Base-by-base conservation (phyloP, 2,888 invertebrate genomes). In the Parasteatoda lunata region DNA sequence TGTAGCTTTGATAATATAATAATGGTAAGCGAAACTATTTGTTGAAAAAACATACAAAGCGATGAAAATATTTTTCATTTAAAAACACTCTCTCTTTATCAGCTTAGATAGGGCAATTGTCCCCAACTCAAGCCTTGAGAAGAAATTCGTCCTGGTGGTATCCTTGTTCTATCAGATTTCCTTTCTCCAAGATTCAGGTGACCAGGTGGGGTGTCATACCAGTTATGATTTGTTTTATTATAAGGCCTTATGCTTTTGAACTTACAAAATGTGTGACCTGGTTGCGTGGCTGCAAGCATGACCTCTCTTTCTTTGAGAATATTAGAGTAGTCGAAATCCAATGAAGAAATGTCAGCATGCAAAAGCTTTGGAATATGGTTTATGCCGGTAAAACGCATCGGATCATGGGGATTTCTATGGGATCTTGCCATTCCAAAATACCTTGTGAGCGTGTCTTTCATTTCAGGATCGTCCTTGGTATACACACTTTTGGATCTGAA, bases 361-460 rank as follows among this genome's bases (percentile, higher is more conserved):
- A 85, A 65, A 48, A 54, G 80, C 9, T 6, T 15, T 45, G 85
- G 85, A 15, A 80, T 76, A 65, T 80, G 79, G 48, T 85, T 85
- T 47, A 85, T 76, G 11, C 85, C 85, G 8, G 85, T 80, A 66
- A 85, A 85, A 11, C 85, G 49, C 6, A 64, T 47, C 9, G 84
- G 84, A 70, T 85, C 85, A 52, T 85, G 85, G 15, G 76, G 65
- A 51, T 76, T 72, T 5, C 76, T 69, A n/a, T 52, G 9, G 7
- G 79, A 79, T 76, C 85, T 59, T 13, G 69, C 70, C 0, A 79
- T 49, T 48, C 85, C 85, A 30, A 85, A 85, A 59, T 85, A 85
- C 3, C 79, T 79, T 3, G 85, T 85, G 3, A 85, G 9, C 11
- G 64, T 70, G 48, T 85, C 85, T 0, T 68, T 65, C 4, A 15